Base-by-base conservation (phyloP, 2,113 vertebrate species). In the Haemorhous mexicanus region DNA sequence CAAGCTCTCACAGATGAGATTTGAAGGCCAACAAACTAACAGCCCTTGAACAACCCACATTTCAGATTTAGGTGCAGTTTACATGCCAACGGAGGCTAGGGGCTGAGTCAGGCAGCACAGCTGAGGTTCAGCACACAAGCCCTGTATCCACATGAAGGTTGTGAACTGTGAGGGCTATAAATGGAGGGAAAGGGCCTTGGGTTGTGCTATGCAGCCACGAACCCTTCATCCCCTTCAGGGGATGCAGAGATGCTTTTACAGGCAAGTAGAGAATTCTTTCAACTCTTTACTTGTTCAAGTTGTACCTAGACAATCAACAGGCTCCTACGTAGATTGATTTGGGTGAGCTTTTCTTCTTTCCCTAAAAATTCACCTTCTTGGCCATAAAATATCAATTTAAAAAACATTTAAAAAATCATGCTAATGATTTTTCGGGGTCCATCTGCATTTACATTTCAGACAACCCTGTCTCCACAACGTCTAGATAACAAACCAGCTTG, bases 71-170 rank as follows among this genome's bases (percentile, higher is more conserved):
- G 28, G 27, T 35, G 24, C 41, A 13, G 49, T 35, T 77, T 32
- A 39, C 18, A 24, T 26, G 21, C 58, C 46, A 50, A 0, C 2
- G 41, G 67, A 32, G n/a, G 35, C 58, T 32, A 39, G 20, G 14
- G 47, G 41, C 33, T 46, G 39, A 88, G 46, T 10, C 11, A 72
- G 30, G 63, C 20, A 68, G 50, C 35, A 73, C 9, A 47, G 50
- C 62, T 67, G n/a, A 75, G 55, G 58, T 50, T 7, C 16, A 2
- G 3, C 55, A 56, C 33, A 22, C 3, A 3, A 32, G 26, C 28
- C 44, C 28, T 47, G 44, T 6, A 52, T 19, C 21, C 84, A 39
- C n/a, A 8, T 0, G 0, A 21, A 32, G 28, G 8, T 13, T 22
- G 9, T 2, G 3, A 89, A 61, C 13, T 47, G 39, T 10, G 9